Base-by-base conservation (phyloP, 2,888 invertebrate genomes). In the Malachius bipustulatus region DNA sequence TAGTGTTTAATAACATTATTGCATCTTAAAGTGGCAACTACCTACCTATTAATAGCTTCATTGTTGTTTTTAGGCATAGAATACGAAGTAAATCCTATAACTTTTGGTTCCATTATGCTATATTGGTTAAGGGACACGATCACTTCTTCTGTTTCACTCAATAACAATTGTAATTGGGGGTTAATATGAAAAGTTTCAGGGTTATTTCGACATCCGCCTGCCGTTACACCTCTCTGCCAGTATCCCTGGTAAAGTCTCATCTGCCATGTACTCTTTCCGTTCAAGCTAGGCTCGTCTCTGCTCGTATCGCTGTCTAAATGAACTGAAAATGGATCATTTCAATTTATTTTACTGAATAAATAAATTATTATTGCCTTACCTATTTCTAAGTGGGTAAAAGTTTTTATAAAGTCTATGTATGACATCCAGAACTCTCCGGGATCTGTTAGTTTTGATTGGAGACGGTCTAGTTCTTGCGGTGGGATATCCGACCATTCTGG, bases 151-250 rank as follows among this genome's bases (percentile, higher is more conserved):
- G 75, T 74, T 56, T 88, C 88, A 49, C 75, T 77, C 16, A 90
- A 60, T 30, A 77, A 71, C 30, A 91, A 59, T 51, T 89, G 79
- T 26, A 91, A 67, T 65, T 91, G 90, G 0, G 91, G 91, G 62
- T 91, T 91, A 55, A 89, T 85, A 60, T 90, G 89, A 59, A 91
- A 90, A 26, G 88, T 88, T 56, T 89, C 85, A 73, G 77, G 78
- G 59, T 88, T 82, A 62, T 90, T 90, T 47, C 88, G 68, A 59
- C 90, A 90, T 19, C 90, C 90, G 2, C 90, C 90, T 0, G 89
- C 88, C 0, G 87, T 78, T 1, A 89, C 88, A 0, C 90, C 90
- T 38, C 76, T 70, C 51, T 80, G 77, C 87, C 88, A 88, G 10
- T 75, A 74, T 4, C 33, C 33, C 12, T 88, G 85, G 55, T 82